These are phyloP conservation scores for Gasterosteus nipponicus DNA, from an alignment of 2,113 vertebrate species.

Conservation along the genomic window DNA sequence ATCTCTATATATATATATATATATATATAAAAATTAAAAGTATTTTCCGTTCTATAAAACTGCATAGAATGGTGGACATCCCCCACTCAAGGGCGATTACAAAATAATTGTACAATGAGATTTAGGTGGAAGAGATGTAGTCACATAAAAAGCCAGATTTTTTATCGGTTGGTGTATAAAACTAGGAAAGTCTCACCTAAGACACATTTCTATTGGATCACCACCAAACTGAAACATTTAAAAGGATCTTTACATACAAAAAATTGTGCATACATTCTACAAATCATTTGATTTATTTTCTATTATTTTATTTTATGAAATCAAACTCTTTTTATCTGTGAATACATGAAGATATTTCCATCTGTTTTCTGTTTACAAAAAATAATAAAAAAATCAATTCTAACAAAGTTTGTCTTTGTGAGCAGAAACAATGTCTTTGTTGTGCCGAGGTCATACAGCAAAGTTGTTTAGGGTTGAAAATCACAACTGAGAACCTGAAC, in stretches of 20 bases:
- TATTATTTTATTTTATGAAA: neutral
- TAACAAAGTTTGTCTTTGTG: neutral
- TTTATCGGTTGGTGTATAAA: neutral
- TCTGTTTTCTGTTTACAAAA: slow-evolving; percentile 16
- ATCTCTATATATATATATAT: neutral
- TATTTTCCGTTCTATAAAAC: neutral
- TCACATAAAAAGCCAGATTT: neutral
- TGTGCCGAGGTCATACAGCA: slow-evolving; percentile 18
- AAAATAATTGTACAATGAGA: neutral
- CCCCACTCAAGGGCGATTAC: neutral
- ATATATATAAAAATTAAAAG: neutral
- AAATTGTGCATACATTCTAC: neutral
- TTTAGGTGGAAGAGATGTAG: neutral
- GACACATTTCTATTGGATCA: neutral
- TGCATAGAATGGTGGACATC: too few relatives aligned
- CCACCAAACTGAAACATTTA: neutral
- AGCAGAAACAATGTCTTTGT: slow-evolving; percentile 5
- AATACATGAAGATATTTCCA: neutral
- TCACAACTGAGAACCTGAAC: neutral
- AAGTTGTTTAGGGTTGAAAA: slow-evolving; percentile 13
- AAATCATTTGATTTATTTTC: neutral
- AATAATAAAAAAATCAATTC: slow-evolving; percentile 5
- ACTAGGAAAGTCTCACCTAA: neutral
- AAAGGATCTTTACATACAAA: neutral
- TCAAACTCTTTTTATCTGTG: neutral